Conservation (phyloP, 2,888 invertebrate genomes). For the Lamproptera curius region DNA sequence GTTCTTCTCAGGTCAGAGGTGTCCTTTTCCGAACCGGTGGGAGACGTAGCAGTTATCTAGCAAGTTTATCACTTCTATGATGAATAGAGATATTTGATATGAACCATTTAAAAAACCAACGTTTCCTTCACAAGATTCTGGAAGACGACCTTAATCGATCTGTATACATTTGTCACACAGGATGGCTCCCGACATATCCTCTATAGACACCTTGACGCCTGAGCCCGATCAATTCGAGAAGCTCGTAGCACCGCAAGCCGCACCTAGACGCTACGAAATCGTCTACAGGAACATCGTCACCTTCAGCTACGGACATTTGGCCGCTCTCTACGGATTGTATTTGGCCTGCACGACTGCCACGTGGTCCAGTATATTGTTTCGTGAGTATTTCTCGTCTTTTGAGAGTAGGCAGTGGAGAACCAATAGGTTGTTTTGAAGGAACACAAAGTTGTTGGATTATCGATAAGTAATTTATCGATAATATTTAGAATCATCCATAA, state of each 20-base stretch:
- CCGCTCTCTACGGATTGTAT: conserved; percentile 39
- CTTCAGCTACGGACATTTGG: conserved; percentile 35
- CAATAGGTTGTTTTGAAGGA: no score
- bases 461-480: no score
- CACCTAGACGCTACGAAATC: conserved; percentile 33
- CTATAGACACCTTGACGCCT: conserved; percentile 9
- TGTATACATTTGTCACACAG: neutral
- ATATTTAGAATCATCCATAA: no score
- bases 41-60: no score
- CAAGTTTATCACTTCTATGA: no score
- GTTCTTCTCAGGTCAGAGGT: no score
- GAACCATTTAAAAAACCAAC: no score
- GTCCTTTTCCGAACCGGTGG: no score
- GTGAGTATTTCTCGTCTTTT: no score
- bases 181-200: conserved; percentile 16
- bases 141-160: neutral
- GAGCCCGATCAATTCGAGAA: conserved; percentile 21
- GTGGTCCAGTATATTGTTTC: conserved; percentile 36
- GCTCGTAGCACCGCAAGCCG: conserved; percentile 31
- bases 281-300: conserved; percentile 33
- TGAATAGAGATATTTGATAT: no score
- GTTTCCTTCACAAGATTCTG: neutral
- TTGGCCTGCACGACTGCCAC: conserved; percentile 33
- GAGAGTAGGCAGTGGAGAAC: no score
- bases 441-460: no score